These are phyloP conservation scores for Ophion costatus DNA, from an alignment of 2,888 invertebrate species.

Conservation along the genomic window DNA sequence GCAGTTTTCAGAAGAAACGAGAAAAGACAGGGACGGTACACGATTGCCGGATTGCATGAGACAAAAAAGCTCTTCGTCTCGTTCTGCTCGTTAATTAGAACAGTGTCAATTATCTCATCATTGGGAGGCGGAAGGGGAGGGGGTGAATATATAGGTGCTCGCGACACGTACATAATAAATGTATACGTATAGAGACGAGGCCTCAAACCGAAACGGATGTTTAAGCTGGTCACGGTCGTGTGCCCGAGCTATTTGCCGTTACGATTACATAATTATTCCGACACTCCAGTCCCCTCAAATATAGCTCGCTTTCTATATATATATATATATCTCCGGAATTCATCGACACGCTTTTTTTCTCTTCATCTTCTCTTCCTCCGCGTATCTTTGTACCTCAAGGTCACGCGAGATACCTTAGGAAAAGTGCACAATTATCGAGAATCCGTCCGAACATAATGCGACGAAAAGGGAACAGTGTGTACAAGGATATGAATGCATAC, in stretches of 20 bases:
- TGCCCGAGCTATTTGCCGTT: constrained; percentile 54
- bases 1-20: not conserved
- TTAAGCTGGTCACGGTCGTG: constrained; percentile 60
- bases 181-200: constrained; percentile 16
- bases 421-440: not conserved
- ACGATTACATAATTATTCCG: constrained; percentile 61
- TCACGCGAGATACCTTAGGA: not conserved
- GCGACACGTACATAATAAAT: not conserved
- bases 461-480: not conserved
- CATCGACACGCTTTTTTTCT: not conserved
- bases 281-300: constrained; percentile 2
- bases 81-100: constrained; percentile 8
- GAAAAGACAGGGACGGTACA: not conserved
- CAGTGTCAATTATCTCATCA: constrained; percentile 9
- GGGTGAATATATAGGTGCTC: constrained; percentile 23
- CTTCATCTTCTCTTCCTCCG: constrained; percentile 24
- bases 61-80: not conserved
- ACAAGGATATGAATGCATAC: not conserved
- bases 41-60: not conserved
- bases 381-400: not conserved
- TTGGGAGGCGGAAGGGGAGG: not conserved
- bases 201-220: constrained; percentile 56
- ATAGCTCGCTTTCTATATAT: not conserved
- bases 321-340: not conserved
- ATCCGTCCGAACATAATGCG: not conserved